These are phyloP conservation scores for Macrochelys suwanniensis DNA, from an alignment of 2,797 vertebrate genomes.

Conservation along the genomic window DNA sequence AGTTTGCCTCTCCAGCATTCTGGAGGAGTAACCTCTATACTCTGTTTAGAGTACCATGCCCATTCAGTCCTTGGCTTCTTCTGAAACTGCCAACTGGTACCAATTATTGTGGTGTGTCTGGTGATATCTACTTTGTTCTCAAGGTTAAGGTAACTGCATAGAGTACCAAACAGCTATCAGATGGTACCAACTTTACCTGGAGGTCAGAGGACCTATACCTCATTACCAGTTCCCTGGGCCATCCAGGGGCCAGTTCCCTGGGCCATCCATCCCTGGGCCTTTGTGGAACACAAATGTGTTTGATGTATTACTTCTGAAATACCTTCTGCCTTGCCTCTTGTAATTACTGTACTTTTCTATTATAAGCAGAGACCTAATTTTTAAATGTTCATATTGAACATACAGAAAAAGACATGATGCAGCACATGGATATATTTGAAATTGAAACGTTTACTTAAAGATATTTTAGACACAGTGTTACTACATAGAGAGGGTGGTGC, in stretches of 20 bases:
- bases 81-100: accelerated
- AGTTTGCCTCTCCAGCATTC: accelerated
- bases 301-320: neutral
- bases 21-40: neutral
- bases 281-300: neutral
- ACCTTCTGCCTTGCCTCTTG: neutral
- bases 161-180: neutral
- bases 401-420: accelerated
- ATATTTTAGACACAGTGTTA: neutral
- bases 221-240: neutral
- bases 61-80: neutral
- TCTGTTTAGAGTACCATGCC: neutral
- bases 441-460: neutral
- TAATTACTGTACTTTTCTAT: neutral
- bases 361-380: neutral
- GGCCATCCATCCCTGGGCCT: neutral
- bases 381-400: neutral
- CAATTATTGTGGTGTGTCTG: neutral
- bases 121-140: accelerated
- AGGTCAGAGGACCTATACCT: neutral
- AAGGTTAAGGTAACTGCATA: neutral
- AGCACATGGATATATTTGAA: neutral
- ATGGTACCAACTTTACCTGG: neutral
- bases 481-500: neutral
- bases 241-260: neutral